A percentile compares a stretch with the other conserved stretches of the same genome.
Conservation (phyloP, 2,797 vertebrate species). For the Chromobotia macracanthus region DNA sequence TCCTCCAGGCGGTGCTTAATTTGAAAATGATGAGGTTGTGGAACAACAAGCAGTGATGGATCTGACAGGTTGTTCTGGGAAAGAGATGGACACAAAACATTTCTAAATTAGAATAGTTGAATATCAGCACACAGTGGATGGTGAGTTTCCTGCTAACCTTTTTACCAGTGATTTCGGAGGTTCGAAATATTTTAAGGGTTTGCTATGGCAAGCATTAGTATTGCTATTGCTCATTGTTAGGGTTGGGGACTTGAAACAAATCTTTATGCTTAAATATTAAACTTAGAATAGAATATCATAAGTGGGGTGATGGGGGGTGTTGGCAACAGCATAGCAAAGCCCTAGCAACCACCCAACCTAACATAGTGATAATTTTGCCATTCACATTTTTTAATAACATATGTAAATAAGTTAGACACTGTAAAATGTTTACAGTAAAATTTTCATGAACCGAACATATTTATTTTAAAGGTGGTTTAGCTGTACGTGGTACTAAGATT, state of each 20-base stretch:
- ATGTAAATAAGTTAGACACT: too few relatives aligned
- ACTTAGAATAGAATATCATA: too few relatives aligned
- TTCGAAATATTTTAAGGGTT: background rate
- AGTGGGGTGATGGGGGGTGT: too few relatives aligned
- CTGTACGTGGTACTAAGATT: background rate
- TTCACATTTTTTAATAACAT: too few relatives aligned
- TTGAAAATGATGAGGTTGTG: background rate
- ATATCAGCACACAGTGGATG: background rate
- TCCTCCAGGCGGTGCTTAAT: conserved; percentile 21
- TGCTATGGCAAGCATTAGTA: background rate
- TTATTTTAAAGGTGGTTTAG: background rate
- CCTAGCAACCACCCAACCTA: too few relatives aligned
- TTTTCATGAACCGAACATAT: too few relatives aligned
- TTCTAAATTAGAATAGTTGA: background rate
- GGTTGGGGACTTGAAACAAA: too few relatives aligned
- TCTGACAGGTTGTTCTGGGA: background rate
- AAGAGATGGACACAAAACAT: background rate
- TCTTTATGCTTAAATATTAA: too few relatives aligned
- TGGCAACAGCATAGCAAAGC: too few relatives aligned
- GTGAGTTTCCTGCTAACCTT: background rate
- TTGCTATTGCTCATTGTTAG: background rate
- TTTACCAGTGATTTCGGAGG: background rate
- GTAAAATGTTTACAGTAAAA: too few relatives aligned
- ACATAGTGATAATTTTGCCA: too few relatives aligned
- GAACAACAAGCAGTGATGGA: background rate